A percentile compares a stretch with the other conserved stretches of the same genome.
Evolutionary conservation across 2,888 invertebrate species (phyloP).

Genomic region (Esperia sulphurella): DNA sequence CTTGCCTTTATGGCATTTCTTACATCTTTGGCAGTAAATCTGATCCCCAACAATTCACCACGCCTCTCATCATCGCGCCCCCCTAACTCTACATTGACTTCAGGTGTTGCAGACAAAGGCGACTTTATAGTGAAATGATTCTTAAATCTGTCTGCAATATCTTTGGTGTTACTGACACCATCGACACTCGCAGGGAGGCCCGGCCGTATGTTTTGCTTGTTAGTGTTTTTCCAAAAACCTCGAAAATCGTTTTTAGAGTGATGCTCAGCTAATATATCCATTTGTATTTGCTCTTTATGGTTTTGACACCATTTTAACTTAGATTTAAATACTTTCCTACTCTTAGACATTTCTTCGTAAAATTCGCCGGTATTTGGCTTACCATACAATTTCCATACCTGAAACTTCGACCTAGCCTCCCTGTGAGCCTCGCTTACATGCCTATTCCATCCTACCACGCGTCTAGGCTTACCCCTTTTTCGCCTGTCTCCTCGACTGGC

Average conservation of each 20-base stretch:
- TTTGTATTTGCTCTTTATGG: not conserved
- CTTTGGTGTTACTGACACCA: too few relatives aligned
- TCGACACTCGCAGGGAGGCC: not conserved
- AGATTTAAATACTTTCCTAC: not conserved
- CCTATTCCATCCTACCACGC: not conserved
- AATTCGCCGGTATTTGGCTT: not conserved
- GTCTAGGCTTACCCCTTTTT: not conserved
- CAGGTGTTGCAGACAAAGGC: too few relatives aligned
- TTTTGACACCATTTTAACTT: constrained; percentile 5
- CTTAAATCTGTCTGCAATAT: too few relatives aligned
- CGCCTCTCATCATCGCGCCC: too few relatives aligned
- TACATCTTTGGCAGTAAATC: too few relatives aligned
- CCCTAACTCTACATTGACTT: too few relatives aligned
- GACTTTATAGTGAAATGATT: too few relatives aligned
- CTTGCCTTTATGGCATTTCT: not conserved
- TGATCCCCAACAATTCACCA: too few relatives aligned
- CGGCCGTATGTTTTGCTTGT: constrained; percentile 1
- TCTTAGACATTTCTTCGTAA: not conserved
- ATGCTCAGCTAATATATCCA: not conserved
- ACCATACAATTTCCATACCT: not conserved
- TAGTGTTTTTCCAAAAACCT: constrained; percentile 3
- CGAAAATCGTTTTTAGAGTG: not conserved
- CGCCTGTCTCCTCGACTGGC: not conserved
- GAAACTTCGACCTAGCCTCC: not conserved
- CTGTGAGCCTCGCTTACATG: not conserved